phyloP scores from a whole-genome alignment of 2,797 vertebrate species.

The Myotis planiceps region DNA sequence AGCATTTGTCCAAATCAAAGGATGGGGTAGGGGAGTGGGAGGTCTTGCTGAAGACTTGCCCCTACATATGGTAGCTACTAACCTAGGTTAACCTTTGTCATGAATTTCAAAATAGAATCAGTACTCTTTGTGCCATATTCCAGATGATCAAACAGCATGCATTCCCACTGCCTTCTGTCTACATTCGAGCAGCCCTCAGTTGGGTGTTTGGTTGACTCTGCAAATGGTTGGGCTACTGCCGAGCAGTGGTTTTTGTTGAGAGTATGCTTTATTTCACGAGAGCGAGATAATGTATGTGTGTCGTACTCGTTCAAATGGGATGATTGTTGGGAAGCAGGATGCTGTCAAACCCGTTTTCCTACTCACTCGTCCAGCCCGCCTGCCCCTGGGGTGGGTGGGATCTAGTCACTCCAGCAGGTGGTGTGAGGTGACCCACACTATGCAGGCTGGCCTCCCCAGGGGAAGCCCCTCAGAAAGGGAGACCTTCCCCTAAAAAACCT shows the following conservation, averaged over 20 bases:
- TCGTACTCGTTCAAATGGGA: background rate
- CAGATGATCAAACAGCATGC: rapidly evolving
- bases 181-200: rapidly evolving
- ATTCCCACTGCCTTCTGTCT: background rate
- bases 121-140: background rate
- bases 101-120: background rate
- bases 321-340: background rate
- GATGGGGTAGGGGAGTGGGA: rapidly evolving
- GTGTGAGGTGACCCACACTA: background rate
- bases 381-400: background rate
- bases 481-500: background rate
- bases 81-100: too few relatives aligned
- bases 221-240: background rate
- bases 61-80: rapidly evolving
- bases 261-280: background rate
- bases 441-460: too few relatives aligned
- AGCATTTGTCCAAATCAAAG: background rate
- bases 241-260: background rate
- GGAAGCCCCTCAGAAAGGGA: background rate
- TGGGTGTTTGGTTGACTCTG: background rate
- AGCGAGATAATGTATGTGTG: background rate
- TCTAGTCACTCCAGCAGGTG: background rate
- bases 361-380: background rate
- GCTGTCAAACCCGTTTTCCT: background rate
- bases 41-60: rapidly evolving